Evolutionary conservation across 2,113 vertebrate genomes (phyloP).

Genomic region (Pygoscelis antarcticus): DNA sequence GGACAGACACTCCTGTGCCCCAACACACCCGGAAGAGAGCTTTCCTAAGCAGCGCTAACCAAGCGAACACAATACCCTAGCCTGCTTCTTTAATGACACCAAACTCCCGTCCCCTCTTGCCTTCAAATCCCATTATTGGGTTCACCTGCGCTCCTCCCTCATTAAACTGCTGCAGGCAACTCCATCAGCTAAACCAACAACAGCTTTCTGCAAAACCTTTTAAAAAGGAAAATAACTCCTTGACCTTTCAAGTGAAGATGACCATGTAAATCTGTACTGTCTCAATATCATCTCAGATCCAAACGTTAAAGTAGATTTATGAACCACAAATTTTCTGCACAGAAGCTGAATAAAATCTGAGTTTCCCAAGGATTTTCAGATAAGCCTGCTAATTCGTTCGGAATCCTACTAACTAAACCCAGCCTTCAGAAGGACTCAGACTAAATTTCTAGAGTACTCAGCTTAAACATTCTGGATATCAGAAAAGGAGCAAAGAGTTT

Average conservation of each 20-base stretch:
- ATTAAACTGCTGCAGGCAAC: neutral
- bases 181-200: neutral
- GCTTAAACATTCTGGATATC: fast-evolving
- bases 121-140: too few species aligned
- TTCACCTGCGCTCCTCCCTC: neutral
- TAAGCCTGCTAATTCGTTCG: neutral
- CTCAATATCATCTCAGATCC: neutral
- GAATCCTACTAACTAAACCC: neutral
- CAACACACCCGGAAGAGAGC: neutral
- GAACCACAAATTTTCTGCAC: neutral
- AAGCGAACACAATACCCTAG: fast-evolving
- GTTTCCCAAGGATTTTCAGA: neutral
- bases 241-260: neutral
- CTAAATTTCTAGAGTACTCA: neutral
- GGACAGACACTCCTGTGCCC: neutral
- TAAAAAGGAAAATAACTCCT: neutral
- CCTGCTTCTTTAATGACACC: neutral
- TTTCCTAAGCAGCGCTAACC: neutral
- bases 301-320: neutral
- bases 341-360: neutral
- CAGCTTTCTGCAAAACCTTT: neutral
- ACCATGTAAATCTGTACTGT: neutral
- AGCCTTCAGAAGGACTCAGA: neutral
- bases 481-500: neutral
- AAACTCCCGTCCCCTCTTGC: neutral